Conservation (phyloP, 1,140 invertebrate species). For the Trachymyrmex cornetzi region DNA sequence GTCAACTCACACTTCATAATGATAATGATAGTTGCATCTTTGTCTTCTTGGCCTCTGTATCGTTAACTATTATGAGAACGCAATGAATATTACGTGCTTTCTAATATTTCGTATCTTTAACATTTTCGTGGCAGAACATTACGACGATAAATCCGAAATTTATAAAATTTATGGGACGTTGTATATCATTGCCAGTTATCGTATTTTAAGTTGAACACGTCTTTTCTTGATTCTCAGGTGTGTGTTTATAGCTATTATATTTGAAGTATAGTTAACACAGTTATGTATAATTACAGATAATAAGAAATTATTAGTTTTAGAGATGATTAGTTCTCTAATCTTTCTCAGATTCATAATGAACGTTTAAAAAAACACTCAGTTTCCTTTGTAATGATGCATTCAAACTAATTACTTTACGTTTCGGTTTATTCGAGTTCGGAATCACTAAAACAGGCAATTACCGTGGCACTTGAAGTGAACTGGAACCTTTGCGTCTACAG, state of each 20-base stretch:
- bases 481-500: background rate
- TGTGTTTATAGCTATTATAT: background rate
- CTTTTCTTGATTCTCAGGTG: background rate
- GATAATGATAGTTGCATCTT: conserved; percentile 8
- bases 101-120: conserved; percentile 1
- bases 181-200: background rate
- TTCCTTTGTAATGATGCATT: background rate
- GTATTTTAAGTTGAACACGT: background rate
- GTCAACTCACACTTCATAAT: conserved; percentile 73
- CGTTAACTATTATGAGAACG: conserved; percentile 24
- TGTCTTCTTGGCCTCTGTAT: background rate
- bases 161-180: background rate
- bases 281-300: background rate
- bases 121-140: background rate
- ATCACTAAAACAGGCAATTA: conserved; percentile 2
- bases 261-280: background rate
- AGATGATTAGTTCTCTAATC: background rate
- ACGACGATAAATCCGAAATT: conserved; percentile 9
- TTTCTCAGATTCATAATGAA: background rate
- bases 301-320: background rate
- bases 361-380: background rate
- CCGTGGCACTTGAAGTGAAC: background rate
- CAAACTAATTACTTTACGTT: background rate
- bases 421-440: background rate
- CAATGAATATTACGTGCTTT: conserved; percentile 14